Base-by-base conservation (phyloP, 2,797 vertebrate genomes). In the Sarcoramphus papa region DNA sequence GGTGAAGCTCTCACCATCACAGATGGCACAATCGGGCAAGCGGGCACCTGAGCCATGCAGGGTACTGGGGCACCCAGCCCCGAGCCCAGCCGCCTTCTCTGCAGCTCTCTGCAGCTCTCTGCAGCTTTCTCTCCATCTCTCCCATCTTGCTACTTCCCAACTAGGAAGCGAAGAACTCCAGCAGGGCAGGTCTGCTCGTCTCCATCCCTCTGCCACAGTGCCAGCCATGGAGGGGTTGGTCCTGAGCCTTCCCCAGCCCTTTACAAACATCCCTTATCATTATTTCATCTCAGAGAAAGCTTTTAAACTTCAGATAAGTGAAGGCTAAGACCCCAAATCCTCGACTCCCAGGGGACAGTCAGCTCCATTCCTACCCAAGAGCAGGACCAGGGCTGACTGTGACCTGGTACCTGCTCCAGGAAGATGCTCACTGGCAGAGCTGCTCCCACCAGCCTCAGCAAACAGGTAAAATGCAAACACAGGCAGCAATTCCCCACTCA, bases 11-110 rank as follows among this genome's bases (percentile, higher is more conserved):
- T 21, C 59, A 24, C n/a, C 54, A 22, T 13, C 59, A 17, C 33
- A 14, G 25, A 30, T 3, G 28, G 56, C 45, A 24, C 31, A 9
- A 14, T 2, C 8, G 14, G 62, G 48, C 12, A 6, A 33, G 35
- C 0, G 0, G 50, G n/a, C 33, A 37, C 33, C 37, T 5, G 53
- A n/a, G 48, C 68, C 59, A n/a, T 3, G 3, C 30, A 12, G 33
- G 25, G 24, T 14, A 45, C 18, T 1, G 33, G 20, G 48, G 41
- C 33, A n/a, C 30, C 31, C 51, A 35, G 47, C 62, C 30, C 41
- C 35, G 25, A 33, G 57, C 35, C 62, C 40, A 7, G 25, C 8
- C 0, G 0, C 35, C 60, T 12, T 11, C 60, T 54, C 31, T 21
- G 35, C 79, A 89, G 41, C 40, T n/a, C 63, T 60, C 31, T 9